A percentile compares a stretch with the other conserved stretches of the same genome.
phyloP scores from a whole-genome alignment of 1,140 invertebrate species.

The Achroia grisella region DNA sequence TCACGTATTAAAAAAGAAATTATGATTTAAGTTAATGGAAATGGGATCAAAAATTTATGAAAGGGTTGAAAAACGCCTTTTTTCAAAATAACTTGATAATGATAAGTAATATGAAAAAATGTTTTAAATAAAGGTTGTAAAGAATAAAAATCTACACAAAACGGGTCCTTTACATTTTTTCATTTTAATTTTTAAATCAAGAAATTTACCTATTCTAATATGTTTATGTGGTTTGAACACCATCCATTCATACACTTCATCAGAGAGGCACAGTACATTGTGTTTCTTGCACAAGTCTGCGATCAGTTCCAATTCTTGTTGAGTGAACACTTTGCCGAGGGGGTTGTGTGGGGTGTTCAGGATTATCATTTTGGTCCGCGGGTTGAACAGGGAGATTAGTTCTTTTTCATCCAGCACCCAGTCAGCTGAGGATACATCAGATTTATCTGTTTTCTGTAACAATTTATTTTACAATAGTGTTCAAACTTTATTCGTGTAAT shows the following conservation, averaged over 20 bases:
- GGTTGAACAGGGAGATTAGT: conserved; percentile 87
- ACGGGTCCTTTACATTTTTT: too few relatives aligned
- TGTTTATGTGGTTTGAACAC: conserved; percentile 91
- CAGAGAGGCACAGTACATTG: conserved; percentile 92
- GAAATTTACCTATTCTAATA: conserved; percentile 86
- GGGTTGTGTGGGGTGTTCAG: conserved; percentile 98
- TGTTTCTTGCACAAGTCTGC: conserved; percentile 93
- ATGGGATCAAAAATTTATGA: too few relatives aligned
- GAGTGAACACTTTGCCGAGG: conserved; percentile 90
- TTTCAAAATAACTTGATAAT: too few relatives aligned
- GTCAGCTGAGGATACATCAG: conserved; percentile 81
- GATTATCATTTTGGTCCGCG: conserved; percentile 95
- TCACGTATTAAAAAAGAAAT: too few relatives aligned
- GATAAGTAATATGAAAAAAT: too few relatives aligned
- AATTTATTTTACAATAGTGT: neutral
- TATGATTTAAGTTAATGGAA: too few relatives aligned
- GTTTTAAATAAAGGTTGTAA: too few relatives aligned
- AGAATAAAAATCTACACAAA: too few relatives aligned
- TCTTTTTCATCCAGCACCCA: conserved; percentile 92
- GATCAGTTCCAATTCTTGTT: conserved; percentile 84
- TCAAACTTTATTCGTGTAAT: too few relatives aligned
- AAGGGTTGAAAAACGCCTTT: too few relatives aligned
- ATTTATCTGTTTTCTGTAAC: conserved; percentile 41
- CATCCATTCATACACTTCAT: conserved; percentile 99
- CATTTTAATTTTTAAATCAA: too few relatives aligned